phyloP scores from a whole-genome alignment of 2,888 invertebrate genomes.

The Himalopsyche kuldschensis region DNA sequence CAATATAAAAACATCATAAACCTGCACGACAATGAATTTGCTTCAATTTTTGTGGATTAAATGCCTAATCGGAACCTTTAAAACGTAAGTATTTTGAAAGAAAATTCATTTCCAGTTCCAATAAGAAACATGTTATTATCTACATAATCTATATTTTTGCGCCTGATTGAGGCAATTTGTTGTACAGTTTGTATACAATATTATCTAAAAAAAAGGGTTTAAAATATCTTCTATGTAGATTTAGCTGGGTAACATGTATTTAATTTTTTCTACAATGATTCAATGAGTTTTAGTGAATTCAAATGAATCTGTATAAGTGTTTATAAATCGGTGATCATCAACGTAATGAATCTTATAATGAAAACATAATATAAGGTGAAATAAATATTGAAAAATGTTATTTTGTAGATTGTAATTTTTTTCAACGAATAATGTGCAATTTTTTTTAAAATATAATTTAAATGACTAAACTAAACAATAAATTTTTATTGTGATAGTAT shows the following conservation, averaged over 20 bases:
- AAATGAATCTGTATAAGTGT: not conserved
- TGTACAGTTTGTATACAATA: not conserved
- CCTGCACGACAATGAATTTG: not conserved
- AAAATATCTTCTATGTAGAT: not conserved
- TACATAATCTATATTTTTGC: not conserved
- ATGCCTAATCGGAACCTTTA: not conserved
- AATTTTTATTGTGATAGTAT: too few relatives aligned
- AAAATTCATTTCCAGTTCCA: not conserved
- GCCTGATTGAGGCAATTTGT: not conserved
- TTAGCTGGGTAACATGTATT: not conserved
- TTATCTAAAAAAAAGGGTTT: not conserved
- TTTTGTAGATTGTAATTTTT: too few relatives aligned
- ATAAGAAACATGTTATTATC: not conserved
- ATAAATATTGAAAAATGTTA: too few relatives aligned
- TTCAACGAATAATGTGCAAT: too few relatives aligned
- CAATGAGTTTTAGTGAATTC: not conserved
- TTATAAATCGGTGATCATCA: not conserved
- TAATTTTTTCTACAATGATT: not conserved
- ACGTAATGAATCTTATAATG: not conserved
- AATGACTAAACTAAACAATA: too few relatives aligned
- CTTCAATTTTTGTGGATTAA: not conserved
- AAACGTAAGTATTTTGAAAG: not conserved
- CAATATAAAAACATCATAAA: not conserved
- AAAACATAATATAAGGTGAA: not conserved
- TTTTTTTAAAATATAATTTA: too few relatives aligned